Evolutionary conservation across 2,888 invertebrate species (phyloP).

Genomic region (Habroteleia sp.): DNA sequence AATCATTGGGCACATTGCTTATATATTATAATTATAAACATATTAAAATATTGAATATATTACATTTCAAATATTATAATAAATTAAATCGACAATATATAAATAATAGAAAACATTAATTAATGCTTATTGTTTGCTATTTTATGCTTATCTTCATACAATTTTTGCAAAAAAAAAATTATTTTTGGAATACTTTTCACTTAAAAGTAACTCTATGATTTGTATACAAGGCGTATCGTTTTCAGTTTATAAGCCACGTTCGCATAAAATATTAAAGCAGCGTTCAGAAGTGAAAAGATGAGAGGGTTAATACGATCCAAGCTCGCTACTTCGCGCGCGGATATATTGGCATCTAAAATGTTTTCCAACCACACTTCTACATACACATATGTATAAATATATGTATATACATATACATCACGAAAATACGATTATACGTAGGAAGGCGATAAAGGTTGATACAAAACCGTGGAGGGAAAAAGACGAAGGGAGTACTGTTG

Average conservation of each 20-base stretch:
- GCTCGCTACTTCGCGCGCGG: constrained; percentile 63
- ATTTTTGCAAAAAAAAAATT: too few species aligned
- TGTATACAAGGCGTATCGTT: too few species aligned
- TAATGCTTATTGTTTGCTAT: too few species aligned
- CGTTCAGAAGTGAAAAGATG: constrained; percentile 57
- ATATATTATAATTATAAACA: too few species aligned
- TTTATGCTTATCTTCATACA: too few species aligned
- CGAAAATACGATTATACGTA: constrained; percentile 55
- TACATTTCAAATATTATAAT: too few species aligned
- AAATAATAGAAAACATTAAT: too few species aligned
- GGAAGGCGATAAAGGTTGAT: constrained; percentile 56
- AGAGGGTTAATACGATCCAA: constrained; percentile 63
- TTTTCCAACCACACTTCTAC: constrained; percentile 39
- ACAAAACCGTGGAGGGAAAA: constrained; percentile 33
- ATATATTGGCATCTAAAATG: constrained; percentile 59
- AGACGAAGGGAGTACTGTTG: constrained; percentile 42
- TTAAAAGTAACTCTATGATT: too few species aligned
- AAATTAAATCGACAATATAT: too few species aligned
- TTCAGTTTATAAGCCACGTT: constrained; percentile 41
- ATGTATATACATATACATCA: constrained; percentile 25
- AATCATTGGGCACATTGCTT: too few species aligned
- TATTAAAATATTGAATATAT: too few species aligned
- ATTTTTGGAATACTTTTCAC: too few species aligned
- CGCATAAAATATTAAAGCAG: constrained; percentile 44
- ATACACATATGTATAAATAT: constrained; percentile 1